Base-by-base conservation (phyloP, 2,888 invertebrate species). In the Theretra japonica region DNA sequence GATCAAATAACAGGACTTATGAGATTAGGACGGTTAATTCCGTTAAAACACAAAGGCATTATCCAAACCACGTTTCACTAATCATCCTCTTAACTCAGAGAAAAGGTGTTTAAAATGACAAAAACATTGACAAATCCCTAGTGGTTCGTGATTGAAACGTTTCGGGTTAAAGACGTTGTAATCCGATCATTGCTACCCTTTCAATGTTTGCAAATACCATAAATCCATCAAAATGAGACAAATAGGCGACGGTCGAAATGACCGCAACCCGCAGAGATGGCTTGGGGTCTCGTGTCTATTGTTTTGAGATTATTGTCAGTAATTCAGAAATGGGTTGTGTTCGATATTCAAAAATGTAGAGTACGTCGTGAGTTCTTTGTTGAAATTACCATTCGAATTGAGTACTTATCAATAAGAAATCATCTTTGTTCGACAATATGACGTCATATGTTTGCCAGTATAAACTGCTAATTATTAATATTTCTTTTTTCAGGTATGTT, bases 171-270 rank as follows among this genome's bases (percentile, higher is more conserved):
- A 74, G 70, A 80, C 72, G 75, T 76, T 80, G 73, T 83, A 82
- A 83, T 83, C 82, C 80, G 73, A 77, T 83, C 82, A 86, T 81
- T 82, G 84, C 84, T 85, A 84, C 86, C 81, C 78, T 72, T 76
- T 65, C 23, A 65, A 41, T 65, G 65, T 65, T 65, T 65, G 65
- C 41, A 65, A 65, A 65, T 65, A 65, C 41, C 41, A 41, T 65
- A 65, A 73, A 70, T 53, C 57, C 68, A 73, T 73, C 60, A 73
- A 70, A 65, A 48, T 53, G n/a, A 19, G n/a, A 60, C 28, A 59
- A 59, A 28, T 59, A n/a, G n/a, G 11, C n/a, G 59, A 15, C 15
- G 41, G 65, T 48, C 65, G 23, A 11, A 41, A 17, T 65, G 65
- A 48, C 65, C 65, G 48, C 65, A 65, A 41, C 62, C 62, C 62